These are phyloP conservation scores for Sebastes fasciatus DNA, from an alignment of 2,113 vertebrate genomes.

Conservation along the genomic window DNA sequence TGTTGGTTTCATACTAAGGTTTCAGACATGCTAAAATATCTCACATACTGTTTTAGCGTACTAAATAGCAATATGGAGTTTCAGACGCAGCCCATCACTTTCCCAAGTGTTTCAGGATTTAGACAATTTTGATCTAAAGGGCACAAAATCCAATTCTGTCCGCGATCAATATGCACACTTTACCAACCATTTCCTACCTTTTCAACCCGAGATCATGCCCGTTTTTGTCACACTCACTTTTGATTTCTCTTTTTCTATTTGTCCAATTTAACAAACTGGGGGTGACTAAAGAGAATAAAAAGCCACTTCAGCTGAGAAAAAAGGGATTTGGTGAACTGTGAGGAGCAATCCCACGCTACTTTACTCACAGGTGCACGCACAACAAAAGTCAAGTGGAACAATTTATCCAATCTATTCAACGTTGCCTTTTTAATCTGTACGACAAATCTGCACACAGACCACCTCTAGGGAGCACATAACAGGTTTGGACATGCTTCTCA, in stretches of 20 bases:
- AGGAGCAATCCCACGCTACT: constrained; percentile 80
- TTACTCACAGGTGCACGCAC: constrained; percentile 84
- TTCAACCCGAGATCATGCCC: constrained; percentile 31
- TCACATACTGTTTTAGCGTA: too few species aligned
- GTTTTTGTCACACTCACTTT: constrained; percentile 61
- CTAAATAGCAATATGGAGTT: too few species aligned
- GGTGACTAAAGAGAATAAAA: constrained; percentile 77
- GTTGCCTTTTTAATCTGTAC: constrained; percentile 92
- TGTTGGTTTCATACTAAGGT: too few species aligned
- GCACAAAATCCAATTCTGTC: not conserved
- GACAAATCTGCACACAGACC: constrained; percentile 88
- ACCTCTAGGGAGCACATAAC: constrained; percentile 92
- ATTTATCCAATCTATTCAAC: constrained; percentile 84
- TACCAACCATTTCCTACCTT: constrained; percentile 25
- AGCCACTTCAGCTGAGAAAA: constrained; percentile 55
- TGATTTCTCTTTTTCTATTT: constrained; percentile 50
- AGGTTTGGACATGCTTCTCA: constrained; percentile 94
- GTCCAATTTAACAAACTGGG: constrained; percentile 78
- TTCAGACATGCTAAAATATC: too few species aligned
- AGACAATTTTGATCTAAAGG: not conserved
- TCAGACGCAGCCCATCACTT: not conserved
- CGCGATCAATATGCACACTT: constrained; percentile 3
- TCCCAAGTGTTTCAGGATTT: not conserved
- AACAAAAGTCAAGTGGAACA: constrained; percentile 84
- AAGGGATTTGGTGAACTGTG: constrained; percentile 72